Conservation (phyloP, 1,140 invertebrate genomes). For the Drosophila azteca region DNA sequence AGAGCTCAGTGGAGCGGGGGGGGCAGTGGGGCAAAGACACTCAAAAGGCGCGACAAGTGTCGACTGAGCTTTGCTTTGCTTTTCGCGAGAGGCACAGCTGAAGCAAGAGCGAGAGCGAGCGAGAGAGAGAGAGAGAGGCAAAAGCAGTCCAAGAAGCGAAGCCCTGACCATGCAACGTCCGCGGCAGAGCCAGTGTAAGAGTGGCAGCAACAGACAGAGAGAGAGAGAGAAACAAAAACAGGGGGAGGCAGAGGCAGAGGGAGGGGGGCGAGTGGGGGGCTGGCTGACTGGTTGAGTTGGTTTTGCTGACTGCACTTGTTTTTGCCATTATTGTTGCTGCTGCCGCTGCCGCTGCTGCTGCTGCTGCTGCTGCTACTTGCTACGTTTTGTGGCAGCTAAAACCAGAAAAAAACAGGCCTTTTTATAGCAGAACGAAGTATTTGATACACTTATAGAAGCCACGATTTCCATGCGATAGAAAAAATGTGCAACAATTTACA, state of each 20-base stretch:
- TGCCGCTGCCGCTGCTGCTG: conserved; percentile 26
- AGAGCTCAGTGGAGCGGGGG: not conserved
- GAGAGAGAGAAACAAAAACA: conserved; percentile 16
- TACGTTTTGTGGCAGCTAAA: conserved; percentile 59
- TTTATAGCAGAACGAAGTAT: too few species aligned
- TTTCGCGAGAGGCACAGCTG: conserved; percentile 12
- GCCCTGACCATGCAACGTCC: conserved; percentile 51
- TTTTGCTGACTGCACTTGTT: conserved; percentile 69
- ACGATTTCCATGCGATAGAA: too few species aligned
- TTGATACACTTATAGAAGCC: too few species aligned
- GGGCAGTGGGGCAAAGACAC: conserved; percentile 13
- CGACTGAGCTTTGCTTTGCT: conserved; percentile 53
- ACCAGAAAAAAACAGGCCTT: conserved; percentile 24
- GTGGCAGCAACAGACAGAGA: conserved; percentile 9
- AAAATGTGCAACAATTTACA: too few species aligned
- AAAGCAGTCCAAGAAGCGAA: conserved; percentile 38
- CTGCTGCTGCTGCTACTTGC: conserved; percentile 20
- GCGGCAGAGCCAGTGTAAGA: not conserved
- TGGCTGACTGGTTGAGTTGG: conserved; percentile 63
- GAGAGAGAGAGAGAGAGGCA: conserved; percentile 27
- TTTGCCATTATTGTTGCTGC: conserved; percentile 50
- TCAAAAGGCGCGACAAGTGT: conserved; percentile 58
- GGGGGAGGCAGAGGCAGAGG: conserved; percentile 9
- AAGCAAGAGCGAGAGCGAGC: conserved; percentile 18
- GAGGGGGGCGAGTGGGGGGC: not conserved